phyloP scores from a whole-genome alignment of 2,113 vertebrate species.

The Atractosteus spatula region DNA sequence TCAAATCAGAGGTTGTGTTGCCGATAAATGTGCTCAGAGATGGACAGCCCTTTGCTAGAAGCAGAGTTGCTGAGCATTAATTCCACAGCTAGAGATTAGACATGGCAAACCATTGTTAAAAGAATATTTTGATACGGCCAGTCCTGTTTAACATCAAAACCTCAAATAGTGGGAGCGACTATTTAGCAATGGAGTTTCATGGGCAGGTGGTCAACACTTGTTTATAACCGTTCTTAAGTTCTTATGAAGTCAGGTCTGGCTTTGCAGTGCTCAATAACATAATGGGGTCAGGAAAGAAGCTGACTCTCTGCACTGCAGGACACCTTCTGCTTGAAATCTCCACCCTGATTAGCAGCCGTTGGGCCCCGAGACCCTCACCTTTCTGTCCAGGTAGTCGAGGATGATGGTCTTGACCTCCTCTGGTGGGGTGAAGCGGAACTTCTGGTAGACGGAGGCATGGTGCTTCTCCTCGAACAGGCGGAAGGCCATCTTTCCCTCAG shows the following conservation, averaged over 20 bases:
- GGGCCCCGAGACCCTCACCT: constrained; percentile 46
- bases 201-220: not conserved
- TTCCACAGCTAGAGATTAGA: no score
- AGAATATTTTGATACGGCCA: no score
- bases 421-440: constrained; percentile 64
- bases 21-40: no score
- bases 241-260: not conserved
- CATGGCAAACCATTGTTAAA: no score
- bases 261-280: no score
- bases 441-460: constrained; percentile 69
- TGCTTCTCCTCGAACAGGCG: constrained; percentile 68
- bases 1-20: no score
- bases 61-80: no score
- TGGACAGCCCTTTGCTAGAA: no score
- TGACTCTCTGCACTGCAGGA: not conserved
- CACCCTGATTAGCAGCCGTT: not conserved
- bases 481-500: constrained; percentile 53
- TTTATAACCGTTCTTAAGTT: not conserved
- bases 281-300: not conserved
- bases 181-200: no score
- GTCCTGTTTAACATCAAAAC: no score
- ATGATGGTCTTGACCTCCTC: constrained; percentile 54
- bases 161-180: no score
- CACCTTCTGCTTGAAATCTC: not conserved
- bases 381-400: constrained; percentile 65